Evolutionary conservation across 2,888 invertebrate genomes (phyloP).

Genomic region (Masnerella sp.): DNA sequence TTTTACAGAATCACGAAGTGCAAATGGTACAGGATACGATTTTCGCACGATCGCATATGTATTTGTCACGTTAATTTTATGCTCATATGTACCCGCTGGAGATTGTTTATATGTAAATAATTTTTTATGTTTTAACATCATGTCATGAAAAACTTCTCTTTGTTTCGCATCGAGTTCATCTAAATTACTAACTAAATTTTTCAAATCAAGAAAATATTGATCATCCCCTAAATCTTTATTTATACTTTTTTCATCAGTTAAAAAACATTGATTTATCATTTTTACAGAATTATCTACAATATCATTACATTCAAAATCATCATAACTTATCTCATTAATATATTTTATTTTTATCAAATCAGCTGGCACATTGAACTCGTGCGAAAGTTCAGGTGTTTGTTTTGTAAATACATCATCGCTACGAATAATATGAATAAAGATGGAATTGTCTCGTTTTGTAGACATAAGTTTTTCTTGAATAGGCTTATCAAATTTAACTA

Average conservation of each 20-base stretch:
- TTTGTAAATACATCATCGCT: background rate
- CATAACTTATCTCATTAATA: background rate
- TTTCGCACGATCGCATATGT: background rate
- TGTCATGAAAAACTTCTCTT: conserved; percentile 2
- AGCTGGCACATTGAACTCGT: background rate
- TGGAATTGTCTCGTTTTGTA: background rate
- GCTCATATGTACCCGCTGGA: conserved; percentile 53
- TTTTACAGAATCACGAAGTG: background rate
- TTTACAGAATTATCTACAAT: no score
- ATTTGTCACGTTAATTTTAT: conserved; percentile 61
- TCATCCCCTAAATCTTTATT: background rate
- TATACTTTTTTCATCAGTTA: background rate
- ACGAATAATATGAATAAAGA: background rate
- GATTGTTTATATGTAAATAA: conserved; percentile 19
- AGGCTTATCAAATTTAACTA: conserved; percentile 2
- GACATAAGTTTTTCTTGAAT: background rate
- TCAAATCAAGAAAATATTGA: background rate
- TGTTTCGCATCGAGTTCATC: background rate
- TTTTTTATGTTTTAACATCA: conserved; percentile 22
- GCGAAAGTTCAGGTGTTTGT: background rate
- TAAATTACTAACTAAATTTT: background rate
- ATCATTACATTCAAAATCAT: no score
- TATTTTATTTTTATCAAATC: background rate
- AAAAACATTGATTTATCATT: no score
- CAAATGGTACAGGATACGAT: background rate